Percentiles rank a stretch among this genome's conserved stretches.
These are phyloP conservation scores for Ctenodactylus gundi DNA, from an alignment of 2,113 vertebrate species.

Conservation along the genomic window DNA sequence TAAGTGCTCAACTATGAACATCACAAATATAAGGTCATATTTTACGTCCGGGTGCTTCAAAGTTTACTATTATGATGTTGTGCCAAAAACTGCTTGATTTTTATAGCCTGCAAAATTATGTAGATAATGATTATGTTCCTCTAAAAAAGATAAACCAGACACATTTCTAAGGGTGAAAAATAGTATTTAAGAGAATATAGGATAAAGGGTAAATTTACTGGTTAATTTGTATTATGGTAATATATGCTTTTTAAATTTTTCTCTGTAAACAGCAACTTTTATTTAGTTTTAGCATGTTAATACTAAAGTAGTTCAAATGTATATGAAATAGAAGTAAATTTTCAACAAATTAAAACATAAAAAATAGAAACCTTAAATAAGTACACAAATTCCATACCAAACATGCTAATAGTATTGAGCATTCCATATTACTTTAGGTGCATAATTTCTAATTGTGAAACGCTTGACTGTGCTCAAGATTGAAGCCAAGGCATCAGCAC, in stretches of 20 bases:
- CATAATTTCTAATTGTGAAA: not conserved
- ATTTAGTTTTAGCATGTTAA: not conserved
- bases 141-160: not conserved
- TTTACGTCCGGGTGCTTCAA: not conserved
- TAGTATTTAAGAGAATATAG: not conserved
- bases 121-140: not conserved
- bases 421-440: not conserved
- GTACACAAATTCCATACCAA: not conserved
- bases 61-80: not conserved
- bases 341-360: not conserved
- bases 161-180: not conserved
- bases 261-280: not conserved
- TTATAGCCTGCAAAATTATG: not conserved
- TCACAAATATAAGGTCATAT: conserved; percentile 19
- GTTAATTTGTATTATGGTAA: not conserved
- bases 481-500: not conserved
- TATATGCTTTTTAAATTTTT: not conserved
- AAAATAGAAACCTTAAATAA: not conserved
- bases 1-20: not conserved
- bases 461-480: not conserved
- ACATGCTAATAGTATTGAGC: not conserved
- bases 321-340: conserved; percentile 5
- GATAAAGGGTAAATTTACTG: not conserved
- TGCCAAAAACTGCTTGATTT: not conserved
- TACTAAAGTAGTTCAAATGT: not conserved